Conservation (phyloP, 2,888 invertebrate genomes). For the Toxonevra muliebris region DNA sequence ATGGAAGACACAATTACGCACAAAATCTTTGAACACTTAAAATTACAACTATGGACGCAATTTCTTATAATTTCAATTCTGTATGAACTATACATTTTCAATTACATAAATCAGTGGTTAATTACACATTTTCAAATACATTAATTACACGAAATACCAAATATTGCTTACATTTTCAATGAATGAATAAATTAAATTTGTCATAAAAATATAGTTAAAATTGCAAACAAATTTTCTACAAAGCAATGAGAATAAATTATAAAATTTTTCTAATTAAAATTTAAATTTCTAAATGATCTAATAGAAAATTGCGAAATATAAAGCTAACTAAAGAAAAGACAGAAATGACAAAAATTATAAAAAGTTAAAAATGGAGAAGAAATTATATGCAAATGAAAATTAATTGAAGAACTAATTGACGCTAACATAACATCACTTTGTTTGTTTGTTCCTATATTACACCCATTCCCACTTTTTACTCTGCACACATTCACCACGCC, state of each 20-base stretch:
- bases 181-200: slow-evolving; percentile 1
- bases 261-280: neutral
- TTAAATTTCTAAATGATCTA: neutral
- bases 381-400: neutral
- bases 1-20: slow-evolving; percentile 1
- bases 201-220: slow-evolving; percentile 17
- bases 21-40: neutral
- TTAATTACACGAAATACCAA: no score
- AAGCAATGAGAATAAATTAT: neutral
- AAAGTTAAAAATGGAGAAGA: neutral
- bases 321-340: neutral
- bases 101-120: no score
- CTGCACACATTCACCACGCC: slow-evolving; percentile 57
- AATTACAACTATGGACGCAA: slow-evolving; percentile 3
- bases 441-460: neutral
- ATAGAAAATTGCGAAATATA: neutral
- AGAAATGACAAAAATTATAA: neutral
- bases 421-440: neutral
- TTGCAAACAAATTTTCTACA: neutral
- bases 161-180: no score
- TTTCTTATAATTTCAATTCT: neutral
- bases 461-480: slow-evolving; percentile 4
- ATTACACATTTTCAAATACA: no score
- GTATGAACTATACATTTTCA: no score
- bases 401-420: neutral